Evolutionary conservation across 2,113 vertebrate species (phyloP), one percentile per base, ranked within the genome.

Genomic region (Elephantulus edwardii): DNA sequence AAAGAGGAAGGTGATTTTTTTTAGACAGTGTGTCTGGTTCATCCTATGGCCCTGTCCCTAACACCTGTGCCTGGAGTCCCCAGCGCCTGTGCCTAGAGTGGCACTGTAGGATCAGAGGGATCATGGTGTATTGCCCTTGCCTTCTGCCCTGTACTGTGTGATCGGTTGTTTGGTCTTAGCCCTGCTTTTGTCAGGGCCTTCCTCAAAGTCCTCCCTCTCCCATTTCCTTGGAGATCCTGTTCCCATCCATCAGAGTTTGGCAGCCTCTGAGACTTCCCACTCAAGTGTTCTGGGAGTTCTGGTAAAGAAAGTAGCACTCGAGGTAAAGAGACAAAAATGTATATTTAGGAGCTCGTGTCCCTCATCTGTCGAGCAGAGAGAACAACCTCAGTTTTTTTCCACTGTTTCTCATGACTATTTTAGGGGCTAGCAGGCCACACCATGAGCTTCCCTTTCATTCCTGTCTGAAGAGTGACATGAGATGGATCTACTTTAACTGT

Each of bases 301-400:
- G 74, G 42, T 48, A 68, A 91, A 79, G 86, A 96, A 30, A 80
- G 82, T 44, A 86, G 66, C 38, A 94, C 44, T 90, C 71, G 62
- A 62, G 42, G 77, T 33, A 54, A 58, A 48, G 38, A 87, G 19
- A 92, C 38, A 90, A 60, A 48, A 44, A 72, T 40, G 30, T 96
- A 96, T 96, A 96, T 96, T 96, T 87, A 75, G 44, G 56, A 35
- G 79, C 33, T 52, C 4, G 0, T 75, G 68, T 33, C 46, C 71
- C 86, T 64, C 22, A 30, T 24, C 71, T 66, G 50, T 35, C 17
- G 11, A 35, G 46, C 82, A 13, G 64, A 81, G 28, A 62, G 40
- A 75, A 58, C n/a, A 30, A 24, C 9, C 7, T 44, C 28, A 30
- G 13, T 1, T 24, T 38, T 83, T 75, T 42, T 80, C 5, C 60